Evolutionary conservation across 2,797 vertebrate species (phyloP).

Genomic region (Eulemur albifrons): DNA sequence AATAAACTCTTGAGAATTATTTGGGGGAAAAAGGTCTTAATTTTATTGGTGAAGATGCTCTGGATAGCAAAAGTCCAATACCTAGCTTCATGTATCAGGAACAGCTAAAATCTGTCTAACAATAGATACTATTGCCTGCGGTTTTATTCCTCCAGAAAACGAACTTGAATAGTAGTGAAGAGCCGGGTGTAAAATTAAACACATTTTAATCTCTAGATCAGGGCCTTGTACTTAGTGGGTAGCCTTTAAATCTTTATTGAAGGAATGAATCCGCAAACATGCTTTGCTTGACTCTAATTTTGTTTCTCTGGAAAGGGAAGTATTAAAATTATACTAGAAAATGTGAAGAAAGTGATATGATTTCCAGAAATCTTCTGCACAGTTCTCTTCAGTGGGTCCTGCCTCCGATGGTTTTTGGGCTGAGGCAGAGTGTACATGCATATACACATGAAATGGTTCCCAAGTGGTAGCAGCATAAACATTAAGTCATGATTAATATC

Average conservation of each 20-base stretch:
- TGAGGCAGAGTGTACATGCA: background rate
- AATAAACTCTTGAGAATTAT: conserved; percentile 68
- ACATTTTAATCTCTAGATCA: background rate
- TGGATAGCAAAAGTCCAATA: conserved; percentile 41
- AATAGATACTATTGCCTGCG: background rate
- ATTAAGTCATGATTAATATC: background rate
- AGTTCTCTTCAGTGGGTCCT: background rate
- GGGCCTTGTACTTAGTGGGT: background rate
- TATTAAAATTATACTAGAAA: background rate
- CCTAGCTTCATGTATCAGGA: background rate
- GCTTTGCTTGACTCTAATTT: background rate
- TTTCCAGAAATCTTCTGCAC: background rate
- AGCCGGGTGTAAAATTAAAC: background rate
- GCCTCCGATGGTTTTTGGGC: background rate
- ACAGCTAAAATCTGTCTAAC: background rate
- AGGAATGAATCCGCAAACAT: background rate
- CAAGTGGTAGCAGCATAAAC: background rate
- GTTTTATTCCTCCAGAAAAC: background rate
- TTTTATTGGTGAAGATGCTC: conserved; percentile 62
- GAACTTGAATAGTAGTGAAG: background rate
- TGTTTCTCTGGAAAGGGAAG: background rate
- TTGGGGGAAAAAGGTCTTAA: background rate
- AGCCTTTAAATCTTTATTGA: background rate
- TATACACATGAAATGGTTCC: background rate
- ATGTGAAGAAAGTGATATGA: background rate